Base-by-base conservation (phyloP, 1,140 invertebrate species). In the Macrobrachium rosenbergii region DNA sequence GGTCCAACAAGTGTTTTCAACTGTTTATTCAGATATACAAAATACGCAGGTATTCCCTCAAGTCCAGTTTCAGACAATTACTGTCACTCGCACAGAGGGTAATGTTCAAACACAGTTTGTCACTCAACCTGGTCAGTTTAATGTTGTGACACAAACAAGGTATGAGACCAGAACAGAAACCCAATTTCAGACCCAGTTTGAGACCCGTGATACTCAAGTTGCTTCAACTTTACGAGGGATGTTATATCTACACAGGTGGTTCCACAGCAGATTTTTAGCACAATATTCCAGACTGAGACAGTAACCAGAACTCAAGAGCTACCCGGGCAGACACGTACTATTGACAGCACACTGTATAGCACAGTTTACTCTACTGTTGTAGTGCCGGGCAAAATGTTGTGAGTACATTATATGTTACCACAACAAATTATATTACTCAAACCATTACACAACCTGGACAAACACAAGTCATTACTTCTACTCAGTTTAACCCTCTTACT, bases 311-410 rank as follows among this genome's bases (percentile, higher is more conserved):
- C 87, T 7, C 19, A 52, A 16, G 37, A 83, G n/a, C 19, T 83
- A 2, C 69, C 81, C 19, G 87, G 87, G 16, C 82, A 84, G 77
- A 88, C 87, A 19, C 82, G 76, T 45, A 88, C 87, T 37, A 43
- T 88, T 12, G 73, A 84, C 59, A 84, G 73, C 63, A 82, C 80
- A 14, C 75, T 63, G 75, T 52, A 83, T 58, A 88, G 82, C 52
- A 88, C 87, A 21, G 62, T 83, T 19, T 83, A 64, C 11, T 85
- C 78, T 69, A 87, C 85, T 21, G 19, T 81, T n/a, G 45, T 87
- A 37, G 45, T 82, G n/a, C 78, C 11, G 85, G 78, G 17, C 78
- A 60, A n/a, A 72, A 87, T 52, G 69, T 87, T 10, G 69, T 76
- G 14, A 63, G 45, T 45, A 81, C 85, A 16, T 28, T 28, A 14